phyloP scores from a whole-genome alignment of 2,113 vertebrate genomes.

The Psephotus haematonotus region DNA sequence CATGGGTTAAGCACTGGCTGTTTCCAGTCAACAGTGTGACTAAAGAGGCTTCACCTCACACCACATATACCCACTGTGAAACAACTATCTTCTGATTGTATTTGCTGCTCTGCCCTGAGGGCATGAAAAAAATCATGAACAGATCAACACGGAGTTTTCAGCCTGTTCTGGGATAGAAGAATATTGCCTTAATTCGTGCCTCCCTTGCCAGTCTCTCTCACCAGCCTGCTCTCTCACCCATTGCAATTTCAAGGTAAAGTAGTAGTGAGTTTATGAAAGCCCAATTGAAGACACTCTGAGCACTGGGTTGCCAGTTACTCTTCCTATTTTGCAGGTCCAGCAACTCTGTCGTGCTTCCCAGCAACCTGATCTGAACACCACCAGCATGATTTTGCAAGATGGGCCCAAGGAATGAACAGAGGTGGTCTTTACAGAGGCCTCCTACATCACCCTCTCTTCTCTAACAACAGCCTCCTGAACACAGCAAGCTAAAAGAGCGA shows the following conservation, averaged over 20 bases:
- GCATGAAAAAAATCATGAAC: not conserved
- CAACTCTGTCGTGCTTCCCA: not conserved
- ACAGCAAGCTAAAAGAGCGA: not conserved
- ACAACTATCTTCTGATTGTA: not conserved
- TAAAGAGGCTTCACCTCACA: not conserved
- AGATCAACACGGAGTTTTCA: not conserved
- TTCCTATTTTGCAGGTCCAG: not conserved
- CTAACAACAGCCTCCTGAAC: not conserved
- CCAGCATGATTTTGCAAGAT: not conserved
- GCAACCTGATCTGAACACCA: not conserved
- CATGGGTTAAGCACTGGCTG: not conserved
- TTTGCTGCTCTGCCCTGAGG: not conserved
- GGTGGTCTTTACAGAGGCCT: not conserved
- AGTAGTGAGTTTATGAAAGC: not conserved
- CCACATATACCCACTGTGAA: not conserved
- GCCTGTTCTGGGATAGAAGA: not conserved
- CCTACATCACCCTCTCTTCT: accelerated
- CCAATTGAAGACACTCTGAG: not conserved
- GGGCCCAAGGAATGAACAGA: not conserved
- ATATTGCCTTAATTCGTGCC: not conserved
- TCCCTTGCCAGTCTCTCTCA: not conserved
- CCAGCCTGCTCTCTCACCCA: not conserved
- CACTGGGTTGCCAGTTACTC: not conserved
- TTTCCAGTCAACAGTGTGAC: not conserved
- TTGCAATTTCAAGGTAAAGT: not conserved